Evolutionary conservation across 2,888 invertebrate genomes (phyloP), one percentile per base, ranked within the genome.

Genomic region (Idaea dimidiata): DNA sequence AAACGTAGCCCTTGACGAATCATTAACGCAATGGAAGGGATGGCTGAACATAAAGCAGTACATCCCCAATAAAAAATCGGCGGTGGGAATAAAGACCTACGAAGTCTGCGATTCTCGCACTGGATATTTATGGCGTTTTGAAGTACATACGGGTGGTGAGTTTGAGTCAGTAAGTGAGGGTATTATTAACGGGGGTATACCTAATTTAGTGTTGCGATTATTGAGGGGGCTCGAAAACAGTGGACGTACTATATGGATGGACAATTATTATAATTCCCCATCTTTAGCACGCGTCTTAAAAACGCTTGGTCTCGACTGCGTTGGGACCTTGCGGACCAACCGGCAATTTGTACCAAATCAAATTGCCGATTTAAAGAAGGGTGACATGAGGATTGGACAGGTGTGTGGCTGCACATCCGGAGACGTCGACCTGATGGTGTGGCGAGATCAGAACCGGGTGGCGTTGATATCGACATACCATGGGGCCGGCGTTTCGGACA

Each of bases 61-160:
- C 24, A 64, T 66, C 53, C 62, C 59, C 24, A 62, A 64, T 62
- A 65, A 62, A 60, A 58, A 62, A 17, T 61, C 68, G n/a, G 18
- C 59, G 8, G 59, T 62, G 2, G 72, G 72, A 0, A 67, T 72
- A 0, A 72, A 72, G 59, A 67, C 66, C 0, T 74, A 68, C 53
- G 74, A 72, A 33, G 8, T 74, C 0, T 72, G 70, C 43, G 72
- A 73, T 17, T 70, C 71, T 16, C 57, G 62, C 16, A 68, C 70
- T 1, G 72, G 74, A 0, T 74, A 72, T 57, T 58, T 72, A 33
- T 74, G 71, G 72, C 63, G 71, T 8, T 74, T 63, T 43, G 31
- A 58, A 43, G 16, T 32, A 10, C 60, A 63, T 17, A 55, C 24
- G 1, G 43, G 57, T 18, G n/a, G 7, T 14, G n/a, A 17, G 10